phyloP scores from a whole-genome alignment of 2,113 vertebrate species.

The Zootoca vivipara region DNA sequence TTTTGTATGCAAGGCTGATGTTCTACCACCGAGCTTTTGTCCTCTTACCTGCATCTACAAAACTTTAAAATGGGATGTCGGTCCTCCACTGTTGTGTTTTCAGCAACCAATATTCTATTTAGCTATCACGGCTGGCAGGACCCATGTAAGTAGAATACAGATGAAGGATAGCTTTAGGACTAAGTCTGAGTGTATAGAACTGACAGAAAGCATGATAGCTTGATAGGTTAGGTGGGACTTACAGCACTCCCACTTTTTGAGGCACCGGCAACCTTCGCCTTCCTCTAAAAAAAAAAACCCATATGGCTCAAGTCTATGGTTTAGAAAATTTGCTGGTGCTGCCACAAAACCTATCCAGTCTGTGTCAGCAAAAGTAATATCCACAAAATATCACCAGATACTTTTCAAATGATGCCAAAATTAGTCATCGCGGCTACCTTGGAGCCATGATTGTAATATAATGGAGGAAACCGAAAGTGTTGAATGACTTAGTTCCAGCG shows the following conservation, averaged over 20 bases:
- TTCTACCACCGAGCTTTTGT: too few species aligned
- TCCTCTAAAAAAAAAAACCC: background rate
- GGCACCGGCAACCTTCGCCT: background rate
- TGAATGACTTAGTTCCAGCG: background rate
- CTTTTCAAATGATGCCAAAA: background rate
- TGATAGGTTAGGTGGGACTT: background rate
- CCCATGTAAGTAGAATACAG: background rate
- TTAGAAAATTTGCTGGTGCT: background rate
- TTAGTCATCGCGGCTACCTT: background rate
- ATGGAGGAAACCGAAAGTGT: background rate
- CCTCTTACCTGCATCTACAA: too few species aligned
- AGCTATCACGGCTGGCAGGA: background rate
- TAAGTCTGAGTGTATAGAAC: background rate
- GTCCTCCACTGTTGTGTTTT: background rate
- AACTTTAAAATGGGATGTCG: background rate
- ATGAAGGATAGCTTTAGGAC: background rate
- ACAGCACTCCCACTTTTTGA: background rate
- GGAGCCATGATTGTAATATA: background rate
- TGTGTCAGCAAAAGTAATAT: background rate
- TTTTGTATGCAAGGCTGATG: too few species aligned
- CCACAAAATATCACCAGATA: constrained; percentile 4
- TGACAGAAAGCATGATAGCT: background rate
- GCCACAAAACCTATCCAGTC: constrained; percentile 3
- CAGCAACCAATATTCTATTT: background rate
- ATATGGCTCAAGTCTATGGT: background rate